Evolutionary conservation across 2,797 vertebrate genomes (phyloP).

Genomic region (Hemibagrus guttatus): DNA sequence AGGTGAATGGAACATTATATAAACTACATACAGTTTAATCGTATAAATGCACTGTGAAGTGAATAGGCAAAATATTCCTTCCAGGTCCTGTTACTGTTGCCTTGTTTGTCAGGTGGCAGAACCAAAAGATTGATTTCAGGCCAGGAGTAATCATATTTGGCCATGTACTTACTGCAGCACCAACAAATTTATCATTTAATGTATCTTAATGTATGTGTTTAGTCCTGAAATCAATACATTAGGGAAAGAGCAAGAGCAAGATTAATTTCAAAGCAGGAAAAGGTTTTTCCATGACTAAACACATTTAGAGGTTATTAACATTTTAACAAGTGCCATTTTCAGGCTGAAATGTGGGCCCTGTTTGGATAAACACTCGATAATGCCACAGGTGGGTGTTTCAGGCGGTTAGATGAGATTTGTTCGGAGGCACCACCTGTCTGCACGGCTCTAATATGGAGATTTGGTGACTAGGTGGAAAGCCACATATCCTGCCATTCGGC

Average conservation of each 20-base stretch:
- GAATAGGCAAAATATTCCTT: background rate
- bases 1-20: background rate
- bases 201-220: constrained; percentile 42
- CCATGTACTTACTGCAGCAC: constrained; percentile 17
- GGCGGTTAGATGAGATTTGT: constrained; percentile 50
- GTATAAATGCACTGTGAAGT: background rate
- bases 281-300: constrained; percentile 57
- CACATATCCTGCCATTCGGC: constrained; percentile 28
- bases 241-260: constrained; percentile 37
- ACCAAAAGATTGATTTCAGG: constrained; percentile 1
- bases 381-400: constrained; percentile 45
- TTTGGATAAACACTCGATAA: constrained; percentile 53
- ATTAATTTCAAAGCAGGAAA: constrained; percentile 51
- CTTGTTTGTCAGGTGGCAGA: background rate
- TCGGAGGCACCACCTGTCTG: constrained; percentile 38
- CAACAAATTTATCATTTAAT: constrained; percentile 39
- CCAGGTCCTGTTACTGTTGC: background rate
- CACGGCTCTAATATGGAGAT: constrained; percentile 43
- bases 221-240: constrained; percentile 30
- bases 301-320: constrained; percentile 62
- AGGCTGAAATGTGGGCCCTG: constrained; percentile 29
- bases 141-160: constrained; percentile 32
- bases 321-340: constrained; percentile 62
- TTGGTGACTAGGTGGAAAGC: constrained; percentile 21
- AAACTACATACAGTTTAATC: background rate